Percentiles rank a stretch among this genome's conserved stretches.
Evolutionary conservation across 2,797 vertebrate genomes (phyloP).

Genomic region (Cyclura pinguis): DNA sequence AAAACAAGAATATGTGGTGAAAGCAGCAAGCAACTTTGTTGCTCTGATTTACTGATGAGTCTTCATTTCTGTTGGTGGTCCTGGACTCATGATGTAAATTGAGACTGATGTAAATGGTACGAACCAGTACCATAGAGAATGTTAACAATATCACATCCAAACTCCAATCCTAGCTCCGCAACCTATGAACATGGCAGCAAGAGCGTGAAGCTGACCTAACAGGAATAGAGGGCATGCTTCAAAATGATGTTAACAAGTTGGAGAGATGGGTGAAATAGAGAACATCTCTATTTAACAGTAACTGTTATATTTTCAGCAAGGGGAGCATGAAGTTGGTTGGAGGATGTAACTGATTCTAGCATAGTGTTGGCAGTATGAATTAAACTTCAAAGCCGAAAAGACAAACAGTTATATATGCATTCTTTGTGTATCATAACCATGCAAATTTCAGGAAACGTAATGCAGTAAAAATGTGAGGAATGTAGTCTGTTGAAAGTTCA

Average conservation of each 20-base stretch:
- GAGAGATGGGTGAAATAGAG: no score
- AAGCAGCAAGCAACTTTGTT: background rate
- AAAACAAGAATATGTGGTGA: background rate
- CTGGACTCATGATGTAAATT: no score
- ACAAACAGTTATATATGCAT: conserved; percentile 5
- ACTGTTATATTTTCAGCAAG: background rate
- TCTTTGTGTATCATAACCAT: conserved; percentile 35
- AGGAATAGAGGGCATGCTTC: no score
- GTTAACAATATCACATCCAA: no score
- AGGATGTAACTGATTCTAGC: conserved; percentile 1
- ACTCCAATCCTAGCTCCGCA: no score
- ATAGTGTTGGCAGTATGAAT: conserved; percentile 15
- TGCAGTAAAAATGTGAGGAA: conserved; percentile 38
- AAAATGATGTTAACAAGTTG: no score
- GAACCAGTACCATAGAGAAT: no score
- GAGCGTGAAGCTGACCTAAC: no score
- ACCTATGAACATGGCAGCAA: no score
- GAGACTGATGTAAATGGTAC: no score
- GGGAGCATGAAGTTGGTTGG: background rate
- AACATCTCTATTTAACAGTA: background rate
- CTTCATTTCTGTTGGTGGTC: no score
- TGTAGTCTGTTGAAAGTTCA: conserved; percentile 38
- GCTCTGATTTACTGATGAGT: background rate
- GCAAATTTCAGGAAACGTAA: conserved; percentile 44
- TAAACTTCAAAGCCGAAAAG: conserved; percentile 24